Evolutionary conservation across 1,140 invertebrate genomes (phyloP).

Genomic region (Sarcophaga bullata): DNA sequence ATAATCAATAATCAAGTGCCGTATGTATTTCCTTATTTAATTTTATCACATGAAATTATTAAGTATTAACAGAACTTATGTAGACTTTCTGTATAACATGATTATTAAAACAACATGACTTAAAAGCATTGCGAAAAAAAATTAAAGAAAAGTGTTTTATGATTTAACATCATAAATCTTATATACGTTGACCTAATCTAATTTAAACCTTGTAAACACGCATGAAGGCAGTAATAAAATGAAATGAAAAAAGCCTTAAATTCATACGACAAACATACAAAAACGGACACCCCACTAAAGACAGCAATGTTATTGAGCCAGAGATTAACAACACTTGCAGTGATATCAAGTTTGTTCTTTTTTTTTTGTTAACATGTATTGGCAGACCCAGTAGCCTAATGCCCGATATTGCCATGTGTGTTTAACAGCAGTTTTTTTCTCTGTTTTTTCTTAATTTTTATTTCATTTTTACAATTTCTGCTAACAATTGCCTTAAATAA

Average conservation of each 20-base stretch:
- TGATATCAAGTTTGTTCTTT: not conserved
- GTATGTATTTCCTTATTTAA: too few relatives aligned
- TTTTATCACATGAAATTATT: too few relatives aligned
- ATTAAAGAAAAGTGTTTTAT: conserved; percentile 27
- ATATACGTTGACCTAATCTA: conserved; percentile 30
- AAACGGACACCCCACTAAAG: not conserved
- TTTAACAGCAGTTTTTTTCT: not conserved
- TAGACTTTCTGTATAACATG: too few relatives aligned
- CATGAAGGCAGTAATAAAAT: not conserved
- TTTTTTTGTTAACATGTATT: conserved; percentile 1
- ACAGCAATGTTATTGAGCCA: not conserved
- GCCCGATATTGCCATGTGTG: conserved; percentile 8
- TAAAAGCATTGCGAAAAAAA: not conserved
- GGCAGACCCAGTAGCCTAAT: conserved; percentile 27
- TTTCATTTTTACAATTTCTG: not conserved
- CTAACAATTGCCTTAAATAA: not conserved
- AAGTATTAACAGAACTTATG: too few relatives aligned
- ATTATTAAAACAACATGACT: too few relatives aligned
- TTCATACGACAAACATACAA: not conserved
- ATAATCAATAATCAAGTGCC: too few relatives aligned
- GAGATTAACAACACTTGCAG: not conserved
- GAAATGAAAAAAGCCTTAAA: not conserved
- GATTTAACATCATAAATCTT: conserved; percentile 35
- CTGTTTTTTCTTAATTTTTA: not conserved
- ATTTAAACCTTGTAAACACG: conserved; percentile 30